Evolutionary conservation across 2,888 invertebrate species (phyloP), one percentile per base, ranked within the genome.

Genomic region (Silvanus unidentatus): DNA sequence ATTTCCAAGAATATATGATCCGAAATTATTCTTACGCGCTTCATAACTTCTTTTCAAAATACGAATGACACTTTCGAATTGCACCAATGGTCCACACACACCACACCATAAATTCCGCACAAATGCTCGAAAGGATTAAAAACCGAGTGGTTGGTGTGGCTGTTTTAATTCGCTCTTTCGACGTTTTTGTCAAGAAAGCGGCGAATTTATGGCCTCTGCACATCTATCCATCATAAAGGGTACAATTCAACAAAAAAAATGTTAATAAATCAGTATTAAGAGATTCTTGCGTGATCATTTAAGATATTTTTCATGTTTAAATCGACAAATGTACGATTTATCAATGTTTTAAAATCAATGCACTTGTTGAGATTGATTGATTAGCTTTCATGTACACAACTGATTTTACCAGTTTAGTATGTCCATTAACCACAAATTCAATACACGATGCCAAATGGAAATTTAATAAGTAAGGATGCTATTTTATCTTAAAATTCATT

Each of bases 281-380:
- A 22, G 22, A 22, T 22, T 22, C 22, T 22, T 22, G 22, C 46
- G 43, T 47, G 42, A 47, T 11, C 32, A 22, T 32, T 32, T 54
- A 58, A 56, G 49, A 58, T 50, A 48, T 39, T 57, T 55, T 57
- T 48, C 53, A 45, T 54, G 53, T 55, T 52, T 47, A 42, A 49
- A 47, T 52, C 40, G 39, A 52, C 48, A 52, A 53, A 53, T 45
- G 48, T 48, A 47, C 45, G 43, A 53, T 53, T 53, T 53, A 55
- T 52, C 55, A 53, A 50, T 48, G 49, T 47, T 51, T 49, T 40
- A 50, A 52, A 55, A 53, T 50, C 52, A 48, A 54, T 54, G 48
- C 47, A 46, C 49, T 40, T 46, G 40, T 46, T 48, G 40, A 45
- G 42, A 37, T 35, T 49, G 49, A 49, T 49, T 49, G 49, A 49